Evolutionary conservation across 2,797 vertebrate species (phyloP).

Genomic region (Arnoldichthys spilopterus): DNA sequence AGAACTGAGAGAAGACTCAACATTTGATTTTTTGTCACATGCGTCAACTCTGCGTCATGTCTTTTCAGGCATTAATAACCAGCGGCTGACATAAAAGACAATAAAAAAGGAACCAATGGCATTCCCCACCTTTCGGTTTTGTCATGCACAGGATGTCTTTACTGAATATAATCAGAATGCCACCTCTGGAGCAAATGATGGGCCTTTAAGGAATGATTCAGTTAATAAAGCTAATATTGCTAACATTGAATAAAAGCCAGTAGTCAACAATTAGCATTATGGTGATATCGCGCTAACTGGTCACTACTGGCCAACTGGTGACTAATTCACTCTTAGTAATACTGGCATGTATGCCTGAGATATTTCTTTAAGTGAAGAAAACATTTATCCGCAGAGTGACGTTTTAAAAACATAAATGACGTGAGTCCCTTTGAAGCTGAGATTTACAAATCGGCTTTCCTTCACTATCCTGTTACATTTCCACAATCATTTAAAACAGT

Average conservation of each 20-base stretch:
- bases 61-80: neutral
- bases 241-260: neutral
- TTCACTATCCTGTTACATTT: no score
- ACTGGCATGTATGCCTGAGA: no score
- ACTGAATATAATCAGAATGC: neutral
- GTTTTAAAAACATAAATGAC: no score
- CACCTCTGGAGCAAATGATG: neutral
- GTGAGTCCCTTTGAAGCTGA: no score
- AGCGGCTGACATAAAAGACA: neutral
- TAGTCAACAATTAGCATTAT: no score
- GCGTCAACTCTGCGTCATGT: neutral
- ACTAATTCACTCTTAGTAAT: no score
- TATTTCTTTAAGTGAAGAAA: no score
- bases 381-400: no score
- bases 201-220: neutral
- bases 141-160: neutral
- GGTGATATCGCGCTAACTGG: no score
- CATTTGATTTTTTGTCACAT: neutral
- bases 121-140: slow-evolving; percentile 65
- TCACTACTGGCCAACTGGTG: no score
- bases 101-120: neutral
- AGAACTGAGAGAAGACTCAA: neutral
- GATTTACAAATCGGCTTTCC: no score
- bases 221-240: neutral
- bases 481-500: no score